Evolutionary conservation across 2,797 vertebrate genomes (phyloP), one percentile per base, ranked within the genome.

Genomic region (Eulemur mongoz): DNA sequence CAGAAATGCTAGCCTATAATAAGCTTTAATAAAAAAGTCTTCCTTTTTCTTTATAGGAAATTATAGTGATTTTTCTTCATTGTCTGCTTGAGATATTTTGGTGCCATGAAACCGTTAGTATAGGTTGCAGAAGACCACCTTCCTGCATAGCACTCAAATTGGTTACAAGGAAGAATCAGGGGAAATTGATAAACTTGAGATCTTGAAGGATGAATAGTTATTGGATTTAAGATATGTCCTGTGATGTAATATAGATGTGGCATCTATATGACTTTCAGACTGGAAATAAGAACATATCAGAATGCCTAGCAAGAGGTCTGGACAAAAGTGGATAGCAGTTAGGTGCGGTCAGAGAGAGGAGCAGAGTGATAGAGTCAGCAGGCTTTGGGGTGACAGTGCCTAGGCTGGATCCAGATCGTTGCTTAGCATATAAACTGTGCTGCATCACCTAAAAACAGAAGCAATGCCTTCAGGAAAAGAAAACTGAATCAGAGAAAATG

Each of bases 1-100:
- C 87, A 94, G 94, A 97, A 97, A 95, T 84, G 17, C 61, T 78
- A 89, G 40, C 72, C 76, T 93, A 89, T 76, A 65, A 91, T 94
- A 90, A 96, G 23, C 7, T 81, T 85, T 92, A 93, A 67, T 54
- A 8, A 91, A 83, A 93, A 93, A 95, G 5, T 5, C 85, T 50
- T 81, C 45, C 40, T 75, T 95, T 88, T 90, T n/a, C 45, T 23
- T 69, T 73, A 5, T 15, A 76, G 65, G 65, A 92, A 93, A 94
- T 91, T 92, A 85, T 82, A 95, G 72, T 85, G 35, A 89, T 78
- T 88, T 96, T 91, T 90, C 80, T 89, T 94, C 73, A 72, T 96
- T 90, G 87, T 94, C 72, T 63, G 69, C 23, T 90, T 93, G 43
- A 78, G 76, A 73, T 88, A 92, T 92, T 93, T 95, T 92, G 72